Base-by-base conservation (phyloP, 2,888 invertebrate species). In the Pristionchus entomophagus region DNA sequence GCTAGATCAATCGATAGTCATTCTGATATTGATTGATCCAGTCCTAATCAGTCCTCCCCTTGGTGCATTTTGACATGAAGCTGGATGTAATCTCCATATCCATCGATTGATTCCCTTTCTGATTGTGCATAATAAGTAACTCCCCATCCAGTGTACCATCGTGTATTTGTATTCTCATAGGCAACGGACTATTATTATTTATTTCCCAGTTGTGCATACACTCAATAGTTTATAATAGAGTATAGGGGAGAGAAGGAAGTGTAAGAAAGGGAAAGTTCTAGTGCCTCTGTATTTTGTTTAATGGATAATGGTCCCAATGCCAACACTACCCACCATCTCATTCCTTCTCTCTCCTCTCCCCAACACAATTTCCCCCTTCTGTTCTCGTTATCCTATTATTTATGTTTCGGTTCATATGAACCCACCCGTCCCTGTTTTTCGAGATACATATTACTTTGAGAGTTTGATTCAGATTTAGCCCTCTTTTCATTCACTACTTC, bases 1-100 rank as follows among this genome's bases (percentile, higher is more conserved):
- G 99, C 95, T 99, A 80, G 35, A 51, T 32, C 19, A 17, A 29
- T 32, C 1, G 35, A 56, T 29, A 19, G 35, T 35, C 22, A 19
- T 69, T 29, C 29, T 14, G 10, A 19, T 29, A 59, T 59, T 19
- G 65, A 32, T 35, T 65, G 5, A 65, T 38, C 35, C 32, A 35
- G 5, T 65, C 17, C 65, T 59, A 29, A 59, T 59, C 29, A 29
- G 14, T 65, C 65, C 62, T 35, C 35, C 65, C 65, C 29, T 65
- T 65, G 32, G 65, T 65, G 65, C 65, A 65, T 65, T n/a, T 65
- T 65, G 35, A 45, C 45, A 45, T 14, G 45, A 45, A 45, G 45
- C 45, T 45, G 8, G 45, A 45, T 35, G 38, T 65, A 65, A 35
- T 14, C 73, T 19, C 41, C 38, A 41, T 73, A 73, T 73, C 73